phyloP scores from a whole-genome alignment of 2,888 invertebrate species.

The Actias luna region DNA sequence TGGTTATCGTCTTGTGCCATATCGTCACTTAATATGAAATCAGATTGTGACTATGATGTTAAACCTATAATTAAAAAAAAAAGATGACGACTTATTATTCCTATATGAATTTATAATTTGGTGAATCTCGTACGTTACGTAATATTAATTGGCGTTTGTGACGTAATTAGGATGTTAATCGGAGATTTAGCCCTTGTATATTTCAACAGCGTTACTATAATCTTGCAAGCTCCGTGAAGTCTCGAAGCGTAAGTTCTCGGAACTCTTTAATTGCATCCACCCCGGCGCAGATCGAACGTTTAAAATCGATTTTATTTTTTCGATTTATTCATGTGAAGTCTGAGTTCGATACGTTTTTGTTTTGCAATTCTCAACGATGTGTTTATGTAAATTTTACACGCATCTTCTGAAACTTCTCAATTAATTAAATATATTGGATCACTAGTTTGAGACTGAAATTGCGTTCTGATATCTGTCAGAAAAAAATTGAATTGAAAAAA shows the following conservation, averaged over 20 bases:
- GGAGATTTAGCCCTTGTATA: conserved; percentile 38
- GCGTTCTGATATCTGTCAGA: background rate
- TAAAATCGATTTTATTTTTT: conserved; percentile 79
- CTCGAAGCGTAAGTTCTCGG: conserved; percentile 62
- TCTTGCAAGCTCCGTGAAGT: conserved; percentile 60
- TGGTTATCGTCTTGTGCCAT: too few relatives aligned
- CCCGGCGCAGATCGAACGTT: conserved; percentile 75
- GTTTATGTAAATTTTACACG: conserved; percentile 80
- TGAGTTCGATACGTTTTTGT: conserved; percentile 65
- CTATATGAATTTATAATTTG: background rate
- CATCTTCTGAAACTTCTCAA: conserved; percentile 78
- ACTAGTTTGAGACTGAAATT: background rate
- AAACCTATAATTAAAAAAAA: background rate
- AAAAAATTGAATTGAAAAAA: too few relatives aligned
- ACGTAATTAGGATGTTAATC: conserved; percentile 1
- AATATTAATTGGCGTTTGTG: conserved; percentile 5
- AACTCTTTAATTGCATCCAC: conserved; percentile 80
- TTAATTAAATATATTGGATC: conserved; percentile 53
- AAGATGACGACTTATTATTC: background rate
- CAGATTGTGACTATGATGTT: too few relatives aligned
- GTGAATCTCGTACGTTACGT: background rate
- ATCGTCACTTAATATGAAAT: too few relatives aligned
- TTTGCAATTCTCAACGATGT: conserved; percentile 70
- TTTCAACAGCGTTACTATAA: conserved; percentile 46
- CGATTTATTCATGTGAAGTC: conserved; percentile 73